A percentile compares a stretch with the other conserved stretches of the same genome.
Conservation (phyloP, 35 echinoderm and acorn worm genomes). For the Lytechinus variegatus region DNA sequence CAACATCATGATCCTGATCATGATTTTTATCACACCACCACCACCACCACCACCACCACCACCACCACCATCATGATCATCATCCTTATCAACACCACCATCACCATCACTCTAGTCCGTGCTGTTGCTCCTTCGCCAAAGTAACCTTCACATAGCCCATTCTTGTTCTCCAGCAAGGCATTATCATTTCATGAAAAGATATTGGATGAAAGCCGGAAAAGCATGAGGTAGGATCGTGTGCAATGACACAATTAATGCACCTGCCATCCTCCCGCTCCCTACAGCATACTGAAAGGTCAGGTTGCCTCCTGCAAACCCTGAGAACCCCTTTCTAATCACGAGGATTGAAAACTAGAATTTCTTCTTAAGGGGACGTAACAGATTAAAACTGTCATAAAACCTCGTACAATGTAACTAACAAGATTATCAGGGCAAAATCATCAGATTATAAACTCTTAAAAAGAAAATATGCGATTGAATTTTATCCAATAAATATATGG, state of each 20-base stretch:
- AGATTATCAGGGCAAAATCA: not conserved
- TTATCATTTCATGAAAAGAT: not conserved
- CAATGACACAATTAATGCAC: not conserved
- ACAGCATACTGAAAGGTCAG: not conserved
- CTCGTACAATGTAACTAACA: not conserved
- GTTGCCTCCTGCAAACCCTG: not conserved
- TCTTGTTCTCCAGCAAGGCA: not conserved
- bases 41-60: no score
- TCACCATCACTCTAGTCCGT: no score
- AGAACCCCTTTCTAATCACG: not conserved
- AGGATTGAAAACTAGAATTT: not conserved
- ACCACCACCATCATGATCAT: no score
- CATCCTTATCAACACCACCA: no score
- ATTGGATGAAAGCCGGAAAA: not conserved
- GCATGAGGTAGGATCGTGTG: not conserved
- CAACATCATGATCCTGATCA: no score
- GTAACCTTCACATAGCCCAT: not conserved
- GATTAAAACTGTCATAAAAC: not conserved
- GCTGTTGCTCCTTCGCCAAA: no score
- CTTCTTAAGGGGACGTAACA: no score
- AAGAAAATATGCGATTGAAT: no score
- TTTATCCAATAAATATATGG: no score
- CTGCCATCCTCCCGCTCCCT: not conserved
- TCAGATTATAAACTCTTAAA: no score
- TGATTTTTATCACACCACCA: no score